Evolutionary conservation across 2,113 vertebrate genomes (phyloP).

Genomic region (Pavo muticus): DNA sequence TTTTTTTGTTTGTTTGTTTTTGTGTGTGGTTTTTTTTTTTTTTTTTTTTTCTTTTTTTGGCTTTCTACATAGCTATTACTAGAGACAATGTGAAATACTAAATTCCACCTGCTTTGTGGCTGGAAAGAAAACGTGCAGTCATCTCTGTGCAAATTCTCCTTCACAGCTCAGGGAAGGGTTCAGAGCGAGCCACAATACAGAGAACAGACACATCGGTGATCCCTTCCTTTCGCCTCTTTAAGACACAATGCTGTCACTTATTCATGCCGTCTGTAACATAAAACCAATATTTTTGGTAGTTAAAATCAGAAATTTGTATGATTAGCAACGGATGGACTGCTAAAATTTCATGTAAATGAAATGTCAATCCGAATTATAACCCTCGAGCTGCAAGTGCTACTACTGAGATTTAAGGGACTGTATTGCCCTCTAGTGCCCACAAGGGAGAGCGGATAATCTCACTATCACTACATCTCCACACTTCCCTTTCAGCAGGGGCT

Average conservation of each 20-base stretch:
- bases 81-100: not conserved
- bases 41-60: not conserved
- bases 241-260: not conserved
- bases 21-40: too few relatives aligned
- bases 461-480: not conserved
- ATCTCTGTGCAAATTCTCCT: not conserved
- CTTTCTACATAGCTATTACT: not conserved
- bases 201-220: not conserved
- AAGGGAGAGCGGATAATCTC: not conserved
- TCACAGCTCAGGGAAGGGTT: rapidly evolving
- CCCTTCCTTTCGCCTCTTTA: not conserved
- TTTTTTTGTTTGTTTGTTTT: too few relatives aligned
- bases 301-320: not conserved
- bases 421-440: slow-evolving; percentile 50
- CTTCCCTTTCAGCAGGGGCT: not conserved
- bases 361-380: not conserved
- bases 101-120: not conserved
- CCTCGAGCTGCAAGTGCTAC: rapidly evolving
- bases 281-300: not conserved
- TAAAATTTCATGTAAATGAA: not conserved
- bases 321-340: not conserved
- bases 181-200: not conserved
- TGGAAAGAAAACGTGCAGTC: not conserved
- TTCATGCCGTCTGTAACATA: not conserved
- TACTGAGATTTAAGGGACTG: not conserved